Evolutionary conservation across 2,797 vertebrate species (phyloP).

Genomic region (Mycteria americana): DNA sequence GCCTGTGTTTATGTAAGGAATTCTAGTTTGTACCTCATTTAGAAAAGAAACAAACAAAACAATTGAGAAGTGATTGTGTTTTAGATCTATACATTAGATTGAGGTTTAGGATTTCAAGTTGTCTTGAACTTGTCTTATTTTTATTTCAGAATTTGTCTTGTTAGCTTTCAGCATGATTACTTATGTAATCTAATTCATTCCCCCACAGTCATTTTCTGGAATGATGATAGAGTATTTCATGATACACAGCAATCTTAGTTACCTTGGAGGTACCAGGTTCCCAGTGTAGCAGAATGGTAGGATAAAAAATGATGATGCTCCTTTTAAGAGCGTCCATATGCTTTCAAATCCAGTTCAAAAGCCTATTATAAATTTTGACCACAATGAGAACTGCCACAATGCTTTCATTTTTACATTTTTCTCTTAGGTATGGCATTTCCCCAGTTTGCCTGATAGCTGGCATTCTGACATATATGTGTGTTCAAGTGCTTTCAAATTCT

Average conservation of each 20-base stretch:
- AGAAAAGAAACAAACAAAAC: neutral
- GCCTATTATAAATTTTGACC: neutral
- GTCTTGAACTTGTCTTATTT: neutral
- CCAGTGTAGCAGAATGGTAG: neutral
- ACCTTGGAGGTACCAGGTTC: neutral
- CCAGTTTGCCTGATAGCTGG: neutral
- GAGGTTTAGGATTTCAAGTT: neutral
- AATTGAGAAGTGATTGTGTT: neutral
- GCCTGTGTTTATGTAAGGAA: neutral
- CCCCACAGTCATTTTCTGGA: neutral
- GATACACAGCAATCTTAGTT: neutral
- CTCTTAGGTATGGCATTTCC: neutral
- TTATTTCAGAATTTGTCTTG: neutral
- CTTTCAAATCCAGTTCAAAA: neutral
- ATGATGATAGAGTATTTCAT: neutral
- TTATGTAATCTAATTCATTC: neutral
- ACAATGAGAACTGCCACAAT: neutral
- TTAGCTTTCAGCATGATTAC: neutral
- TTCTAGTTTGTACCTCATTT: neutral
- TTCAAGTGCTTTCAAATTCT: constrained; percentile 15
- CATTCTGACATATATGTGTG: neutral
- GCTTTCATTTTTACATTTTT: neutral
- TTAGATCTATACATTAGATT: neutral
- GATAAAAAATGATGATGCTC: neutral
- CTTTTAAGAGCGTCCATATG: neutral